Conservation (phyloP, 2,797 vertebrate genomes). For the Orientallactaga sibirica region DNA sequence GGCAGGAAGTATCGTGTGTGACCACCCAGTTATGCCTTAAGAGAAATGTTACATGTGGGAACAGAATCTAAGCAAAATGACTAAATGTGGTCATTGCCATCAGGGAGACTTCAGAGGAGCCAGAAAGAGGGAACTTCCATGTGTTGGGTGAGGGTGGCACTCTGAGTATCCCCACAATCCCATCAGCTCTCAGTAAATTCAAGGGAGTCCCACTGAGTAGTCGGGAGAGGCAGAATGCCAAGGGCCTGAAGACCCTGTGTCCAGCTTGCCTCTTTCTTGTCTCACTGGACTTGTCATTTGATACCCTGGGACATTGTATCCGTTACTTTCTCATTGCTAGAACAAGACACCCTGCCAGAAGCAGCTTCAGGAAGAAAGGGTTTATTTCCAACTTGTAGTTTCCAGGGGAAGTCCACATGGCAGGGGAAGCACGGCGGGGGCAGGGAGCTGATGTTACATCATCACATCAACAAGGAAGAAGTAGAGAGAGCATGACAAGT, state of each 20-base stretch:
- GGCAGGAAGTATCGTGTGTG: constrained; percentile 34
- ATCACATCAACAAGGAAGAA: too few relatives aligned
- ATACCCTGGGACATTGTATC: too few relatives aligned
- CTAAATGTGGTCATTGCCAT: background rate
- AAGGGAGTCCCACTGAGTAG: accelerated
- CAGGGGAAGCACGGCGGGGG: too few relatives aligned
- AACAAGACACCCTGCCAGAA: too few relatives aligned
- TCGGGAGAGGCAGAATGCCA: background rate
- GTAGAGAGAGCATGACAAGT: too few relatives aligned
- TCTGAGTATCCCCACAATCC: background rate
- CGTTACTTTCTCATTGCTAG: too few relatives aligned
- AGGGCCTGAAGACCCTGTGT: accelerated
- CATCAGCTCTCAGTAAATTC: accelerated
- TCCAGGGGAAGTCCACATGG: too few relatives aligned
- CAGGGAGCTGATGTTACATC: too few relatives aligned
- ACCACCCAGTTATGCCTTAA: background rate
- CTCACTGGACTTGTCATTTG: background rate
- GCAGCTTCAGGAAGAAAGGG: too few relatives aligned
- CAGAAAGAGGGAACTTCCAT: background rate
- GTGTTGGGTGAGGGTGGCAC: accelerated
- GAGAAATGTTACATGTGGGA: constrained; percentile 14
- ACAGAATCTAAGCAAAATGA: background rate
- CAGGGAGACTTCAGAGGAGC: too few relatives aligned
- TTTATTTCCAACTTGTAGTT: too few relatives aligned
- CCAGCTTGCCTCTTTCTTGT: too few relatives aligned